Base-by-base conservation (phyloP, 2,797 vertebrate genomes). In the Cottoperca gobio region DNA sequence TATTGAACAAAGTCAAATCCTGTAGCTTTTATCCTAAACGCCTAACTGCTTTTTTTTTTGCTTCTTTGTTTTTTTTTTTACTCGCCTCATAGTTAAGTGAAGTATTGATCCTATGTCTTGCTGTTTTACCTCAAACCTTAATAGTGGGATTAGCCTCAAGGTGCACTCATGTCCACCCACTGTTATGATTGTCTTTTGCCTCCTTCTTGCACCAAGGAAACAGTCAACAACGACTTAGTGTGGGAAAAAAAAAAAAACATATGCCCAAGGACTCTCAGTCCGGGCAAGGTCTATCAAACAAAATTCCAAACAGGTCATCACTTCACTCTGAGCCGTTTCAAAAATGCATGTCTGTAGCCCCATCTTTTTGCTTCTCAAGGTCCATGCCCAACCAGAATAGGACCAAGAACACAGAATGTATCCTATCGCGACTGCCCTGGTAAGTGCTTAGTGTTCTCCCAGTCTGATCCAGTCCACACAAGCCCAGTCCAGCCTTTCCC, bases 321-420 rank as follows among this genome's bases (percentile, higher is more conserved):
- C 46, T 76, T 89, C 64, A 86, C 71, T 81, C 60, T 64, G 48
- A 79, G 76, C 73, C 68, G 57, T 91, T 86, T 86, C 73, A 86
- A 91, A 86, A 70, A 82, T 90, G 80, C 88, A 88, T 89, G 83
- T 93, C 86, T 93, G 91, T 92, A 93, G 92, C 88, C 70, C 88
- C 89, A 21, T 93, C 80, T 94, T 86, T 94, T 92, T 94, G 92
- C 92, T 93, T 90, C 91, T 93, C 85, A 93, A 94, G 93, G 92
- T 93, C 93, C 92, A 91, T 94, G 92, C 78, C 91, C 92, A 81
- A 86, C 86, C 91, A 93, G 91, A 93, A 85, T 91, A 92, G 93
- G 92, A 93, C 78, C 91, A 91, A 91, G 92, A 92, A 89, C 88
- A 90, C 92, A 93, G 92, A 93, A 93, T 91, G 88, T 94, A 57